A percentile compares a stretch with the other conserved stretches of the same genome.
phyloP scores from a whole-genome alignment of 35 echinoderm and acorn worm genomes.

The Ophiothrix spiculata region DNA sequence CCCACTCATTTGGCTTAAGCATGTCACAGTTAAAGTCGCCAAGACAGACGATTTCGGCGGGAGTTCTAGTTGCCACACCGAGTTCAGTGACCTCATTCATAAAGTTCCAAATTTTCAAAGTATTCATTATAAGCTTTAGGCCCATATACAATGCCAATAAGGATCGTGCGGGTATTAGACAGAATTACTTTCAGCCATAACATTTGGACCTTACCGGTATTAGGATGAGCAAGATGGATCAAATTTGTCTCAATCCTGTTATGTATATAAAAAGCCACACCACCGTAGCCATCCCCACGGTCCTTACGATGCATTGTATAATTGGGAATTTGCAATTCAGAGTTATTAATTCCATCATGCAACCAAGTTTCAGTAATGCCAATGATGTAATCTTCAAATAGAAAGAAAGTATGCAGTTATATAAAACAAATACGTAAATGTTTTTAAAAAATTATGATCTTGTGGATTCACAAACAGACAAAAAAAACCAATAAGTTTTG shows the following conservation, averaged over 20 bases:
- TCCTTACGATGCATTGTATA: constrained; percentile 8
- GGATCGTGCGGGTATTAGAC: neutral
- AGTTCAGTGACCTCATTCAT: neutral
- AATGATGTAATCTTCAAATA: too few relatives aligned
- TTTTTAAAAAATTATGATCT: too few relatives aligned
- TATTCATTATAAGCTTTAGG: neutral
- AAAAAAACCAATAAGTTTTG: too few relatives aligned
- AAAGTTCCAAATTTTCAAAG: constrained; percentile 14
- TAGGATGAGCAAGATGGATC: neutral
- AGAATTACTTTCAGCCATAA: constrained; percentile 19
- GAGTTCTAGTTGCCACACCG: neutral
- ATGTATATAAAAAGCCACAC: neutral
- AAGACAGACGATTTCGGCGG: constrained; percentile 4
- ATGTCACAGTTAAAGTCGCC: constrained; percentile 25
- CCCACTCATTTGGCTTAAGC: neutral
- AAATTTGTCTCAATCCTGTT: neutral
- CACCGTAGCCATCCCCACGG: constrained; percentile 5
- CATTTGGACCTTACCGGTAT: neutral
- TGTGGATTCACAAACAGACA: too few relatives aligned
- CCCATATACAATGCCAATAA: constrained; percentile 17
- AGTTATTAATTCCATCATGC: neutral
- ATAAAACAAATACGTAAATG: too few relatives aligned
- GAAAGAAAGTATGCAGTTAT: too few relatives aligned
- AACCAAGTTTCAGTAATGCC: constrained; percentile 24
- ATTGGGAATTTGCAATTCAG: neutral